These are phyloP conservation scores for Epinephelus moara DNA, from an alignment of 2,113 vertebrate genomes.

Conservation along the genomic window DNA sequence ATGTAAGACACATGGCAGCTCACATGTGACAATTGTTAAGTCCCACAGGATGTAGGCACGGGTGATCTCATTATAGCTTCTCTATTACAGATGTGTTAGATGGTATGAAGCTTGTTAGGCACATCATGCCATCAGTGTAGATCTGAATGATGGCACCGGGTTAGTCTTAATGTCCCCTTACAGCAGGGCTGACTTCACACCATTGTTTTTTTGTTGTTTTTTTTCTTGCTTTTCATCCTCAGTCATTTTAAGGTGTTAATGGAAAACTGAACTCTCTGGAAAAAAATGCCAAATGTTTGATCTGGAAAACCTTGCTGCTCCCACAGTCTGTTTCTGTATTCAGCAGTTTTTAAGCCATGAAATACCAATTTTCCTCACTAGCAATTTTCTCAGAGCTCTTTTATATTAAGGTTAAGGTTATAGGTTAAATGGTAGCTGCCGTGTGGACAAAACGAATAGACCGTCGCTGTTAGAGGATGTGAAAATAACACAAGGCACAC, in stretches of 20 bases:
- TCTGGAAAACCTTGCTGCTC: neutral
- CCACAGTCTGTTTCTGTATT: neutral
- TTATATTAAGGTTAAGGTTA: neutral
- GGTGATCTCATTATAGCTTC: neutral
- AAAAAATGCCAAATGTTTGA: neutral
- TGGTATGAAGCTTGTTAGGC: constrained; percentile 13
- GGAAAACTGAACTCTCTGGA: neutral
- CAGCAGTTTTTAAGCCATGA: neutral
- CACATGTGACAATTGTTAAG: neutral
- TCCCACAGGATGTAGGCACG: neutral
- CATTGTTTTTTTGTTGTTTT: neutral
- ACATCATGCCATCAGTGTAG: neutral
- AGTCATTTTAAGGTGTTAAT: constrained; percentile 22
- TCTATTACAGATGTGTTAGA: constrained; percentile 11
- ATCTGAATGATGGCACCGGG: neutral
- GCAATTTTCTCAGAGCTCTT: neutral
- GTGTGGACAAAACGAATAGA: constrained; percentile 17
- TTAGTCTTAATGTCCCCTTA: neutral
- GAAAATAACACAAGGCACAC: constrained; percentile 52
- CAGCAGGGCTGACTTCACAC: constrained; percentile 4
- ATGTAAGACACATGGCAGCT: neutral
- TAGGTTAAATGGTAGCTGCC: too few relatives aligned
- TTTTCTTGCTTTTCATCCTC: neutral
- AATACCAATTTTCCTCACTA: neutral
- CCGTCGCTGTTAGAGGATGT: constrained; percentile 38